These are phyloP conservation scores for Orthonychiurus folsomi DNA, from an alignment of 2,888 invertebrate species.

Conservation along the genomic window DNA sequence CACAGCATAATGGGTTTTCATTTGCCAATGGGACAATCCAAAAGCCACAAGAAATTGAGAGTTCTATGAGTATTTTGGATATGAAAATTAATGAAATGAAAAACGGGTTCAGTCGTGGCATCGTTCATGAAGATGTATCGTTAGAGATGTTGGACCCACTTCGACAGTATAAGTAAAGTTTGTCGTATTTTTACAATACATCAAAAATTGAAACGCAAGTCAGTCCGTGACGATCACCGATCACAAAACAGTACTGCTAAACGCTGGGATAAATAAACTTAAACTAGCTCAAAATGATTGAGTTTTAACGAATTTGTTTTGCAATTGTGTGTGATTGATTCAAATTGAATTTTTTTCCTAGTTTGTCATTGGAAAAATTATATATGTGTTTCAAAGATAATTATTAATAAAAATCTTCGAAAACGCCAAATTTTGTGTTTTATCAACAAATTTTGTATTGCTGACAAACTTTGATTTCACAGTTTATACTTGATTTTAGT, in stretches of 20 bases:
- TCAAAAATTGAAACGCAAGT: no score
- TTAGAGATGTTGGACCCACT: slow-evolving; percentile 88
- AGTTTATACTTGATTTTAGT: no score
- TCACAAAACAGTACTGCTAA: neutral
- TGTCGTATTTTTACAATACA: no score
- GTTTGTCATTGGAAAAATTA: neutral
- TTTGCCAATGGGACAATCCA: neutral
- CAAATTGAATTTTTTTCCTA: neutral
- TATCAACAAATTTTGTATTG: no score
- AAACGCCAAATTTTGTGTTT: no score
- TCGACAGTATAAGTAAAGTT: slow-evolving; percentile 45
- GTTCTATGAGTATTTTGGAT: slow-evolving; percentile 69
- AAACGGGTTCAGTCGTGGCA: slow-evolving; percentile 49
- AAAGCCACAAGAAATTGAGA: slow-evolving; percentile 48
- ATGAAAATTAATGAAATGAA: slow-evolving; percentile 78
- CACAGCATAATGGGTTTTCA: slow-evolving; percentile 17
- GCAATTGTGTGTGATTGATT: neutral
- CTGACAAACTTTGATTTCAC: no score
- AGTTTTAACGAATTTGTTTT: neutral
- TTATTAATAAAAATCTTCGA: no score
- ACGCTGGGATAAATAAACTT: neutral
- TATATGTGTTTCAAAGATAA: no score
- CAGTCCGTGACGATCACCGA: no score
- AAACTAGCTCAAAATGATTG: neutral
- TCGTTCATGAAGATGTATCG: slow-evolving; percentile 88